Evolutionary conservation across 2,797 vertebrate genomes (phyloP), one percentile per base, ranked within the genome.

Genomic region (Dicrostonyx torquatus): DNA sequence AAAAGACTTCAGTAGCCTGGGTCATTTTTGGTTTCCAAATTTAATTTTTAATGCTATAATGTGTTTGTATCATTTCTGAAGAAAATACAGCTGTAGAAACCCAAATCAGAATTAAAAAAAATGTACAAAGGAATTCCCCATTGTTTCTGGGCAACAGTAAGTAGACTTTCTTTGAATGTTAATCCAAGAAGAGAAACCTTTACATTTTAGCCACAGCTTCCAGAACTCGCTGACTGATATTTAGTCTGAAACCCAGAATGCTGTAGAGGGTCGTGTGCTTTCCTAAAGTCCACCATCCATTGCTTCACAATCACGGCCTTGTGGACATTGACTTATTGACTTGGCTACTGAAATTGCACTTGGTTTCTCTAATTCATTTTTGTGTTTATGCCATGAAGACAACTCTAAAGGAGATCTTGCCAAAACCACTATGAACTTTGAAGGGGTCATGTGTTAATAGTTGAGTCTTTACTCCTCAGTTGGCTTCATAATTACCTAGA

Each of bases 291-390:
- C n/a, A 48, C 26, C 0, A 0, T 9, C 70, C 37, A 15, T 37
- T 37, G 17, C 58, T 60, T 60, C 40, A 24, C 3, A 50, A 22
- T 43, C 14, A 55, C 4, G n/a, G 31, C n/a, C 48, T 53, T 62
- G 26, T 26, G 12, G 1, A 6, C 48, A 26, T 60, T 73, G 91
- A 82, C 75, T 75, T 72, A 37, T 55, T 87, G 22, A 9, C 40
- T 89, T n/a, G 13, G 17, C 87, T 78, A 40, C 18, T 50, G 34
- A 84, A 53, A 24, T 40, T 40, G 24, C 40, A 18, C 60, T 91
- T 90, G 60, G 80, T 93, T 85, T 87, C 55, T 95, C 53, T 79
- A 72, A 10, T 48, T 87, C 93, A 45, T 48, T 37, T 24, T 48
- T 80, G 58, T 84, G 40, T 82, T 70, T 77, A 43, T 34, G 37